Evolutionary conservation across 2,797 vertebrate genomes (phyloP).

Genomic region (Agapornis canus): DNA sequence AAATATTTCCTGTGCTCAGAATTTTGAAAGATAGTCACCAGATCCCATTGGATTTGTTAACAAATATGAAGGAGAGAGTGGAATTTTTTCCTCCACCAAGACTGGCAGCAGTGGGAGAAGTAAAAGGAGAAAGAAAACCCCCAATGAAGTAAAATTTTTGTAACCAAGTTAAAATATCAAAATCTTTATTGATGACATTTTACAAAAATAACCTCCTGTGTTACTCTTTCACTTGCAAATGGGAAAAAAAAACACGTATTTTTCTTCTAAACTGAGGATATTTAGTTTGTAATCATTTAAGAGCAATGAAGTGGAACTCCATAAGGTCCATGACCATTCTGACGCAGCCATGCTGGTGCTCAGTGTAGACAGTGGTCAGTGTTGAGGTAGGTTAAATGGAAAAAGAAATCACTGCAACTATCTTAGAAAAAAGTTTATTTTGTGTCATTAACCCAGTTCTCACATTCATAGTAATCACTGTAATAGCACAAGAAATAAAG

Average conservation of each 20-base stretch:
- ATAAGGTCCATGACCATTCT: fast-evolving
- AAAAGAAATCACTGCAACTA: neutral
- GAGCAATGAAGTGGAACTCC: conserved; percentile 14
- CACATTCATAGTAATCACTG: fast-evolving
- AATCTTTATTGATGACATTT: neutral
- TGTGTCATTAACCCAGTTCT: neutral
- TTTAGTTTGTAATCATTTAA: neutral
- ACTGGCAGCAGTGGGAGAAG: neutral
- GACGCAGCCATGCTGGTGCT: neutral
- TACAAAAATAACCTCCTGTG: neutral
- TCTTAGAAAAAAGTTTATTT: neutral
- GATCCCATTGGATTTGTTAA: neutral
- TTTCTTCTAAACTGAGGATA: neutral
- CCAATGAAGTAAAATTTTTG: neutral
- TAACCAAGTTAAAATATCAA: neutral
- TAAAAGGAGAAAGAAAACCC: neutral
- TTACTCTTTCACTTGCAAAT: neutral
- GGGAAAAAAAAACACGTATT: neutral
- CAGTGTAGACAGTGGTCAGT: neutral
- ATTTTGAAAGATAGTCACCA: neutral
- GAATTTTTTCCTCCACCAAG: neutral
- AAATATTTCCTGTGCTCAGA: neutral
- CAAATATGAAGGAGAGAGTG: fast-evolving
- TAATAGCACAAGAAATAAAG: neutral
- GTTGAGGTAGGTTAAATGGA: neutral